Evolutionary conservation across 1,140 invertebrate genomes (phyloP), one percentile per base, ranked within the genome.

Genomic region (Andrena cerasifolii): DNA sequence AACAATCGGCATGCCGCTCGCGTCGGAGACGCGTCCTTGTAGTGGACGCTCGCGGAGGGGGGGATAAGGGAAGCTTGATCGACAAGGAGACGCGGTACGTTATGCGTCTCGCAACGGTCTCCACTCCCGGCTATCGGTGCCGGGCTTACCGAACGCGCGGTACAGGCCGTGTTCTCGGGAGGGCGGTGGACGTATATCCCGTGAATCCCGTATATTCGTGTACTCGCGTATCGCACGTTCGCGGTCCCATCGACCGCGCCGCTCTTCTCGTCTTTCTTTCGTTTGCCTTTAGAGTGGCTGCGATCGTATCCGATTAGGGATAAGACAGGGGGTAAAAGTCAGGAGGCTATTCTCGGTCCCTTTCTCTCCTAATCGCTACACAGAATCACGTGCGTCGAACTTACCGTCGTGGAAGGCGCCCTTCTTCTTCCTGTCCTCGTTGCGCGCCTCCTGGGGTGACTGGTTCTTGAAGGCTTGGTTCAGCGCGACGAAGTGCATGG

Each of bases 401-500:
- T 92, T 88, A 97, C 97, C 96, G 93, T 97, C 96, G 84, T 94
- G 93, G 87, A 97, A 97, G 53, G 83, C 40, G 12, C 79, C 77
- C 62, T 88, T 90, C 24, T 84, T 82, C 53, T 86, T 89, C 18
- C 77, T 88, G 59, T 88, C 90, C 89, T 93, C 78, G 88, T 85
- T 24, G 93, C 92, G 81, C 91, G 94, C 91, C 89, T 96, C 93
- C 82, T 94, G 88, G 4, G 92, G 89, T 47, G 93, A 92, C 53
- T 92, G 91, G 18, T 84, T 81, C 86, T 95, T 93, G 90, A 98
- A 97, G 0, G 98, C 98, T 89, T 99, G 98, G 94, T 99, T 99
- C 40, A 99, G 93, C 0, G 98, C 98, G 16, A 99, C 97, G 58
- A 99, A 97, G 87, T 99, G 97, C 95, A 99, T 97, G 0, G 99